Percentiles rank a stretch among this genome's conserved stretches.
Evolutionary conservation across 2,113 vertebrate genomes (phyloP).

Genomic region (Callopanchax toddi): DNA sequence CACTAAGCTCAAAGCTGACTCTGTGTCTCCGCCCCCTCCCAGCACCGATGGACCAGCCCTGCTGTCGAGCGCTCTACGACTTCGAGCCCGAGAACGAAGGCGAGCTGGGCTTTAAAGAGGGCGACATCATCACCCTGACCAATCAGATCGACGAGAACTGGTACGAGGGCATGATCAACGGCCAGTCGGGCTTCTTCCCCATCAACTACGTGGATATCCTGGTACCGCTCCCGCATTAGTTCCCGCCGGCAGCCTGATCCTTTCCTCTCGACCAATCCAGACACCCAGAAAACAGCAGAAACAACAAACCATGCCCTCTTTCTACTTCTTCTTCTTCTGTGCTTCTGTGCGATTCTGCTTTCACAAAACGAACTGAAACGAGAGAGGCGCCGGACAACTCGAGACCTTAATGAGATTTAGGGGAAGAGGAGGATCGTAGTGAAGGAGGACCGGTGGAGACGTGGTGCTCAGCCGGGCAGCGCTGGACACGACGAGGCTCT

Average conservation of each 20-base stretch:
- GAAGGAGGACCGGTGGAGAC: slow-evolving; percentile 16
- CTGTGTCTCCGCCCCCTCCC: not conserved
- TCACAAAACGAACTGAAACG: slow-evolving; percentile 42
- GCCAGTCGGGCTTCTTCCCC: slow-evolving; percentile 96
- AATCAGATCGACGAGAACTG: slow-evolving; percentile 98
- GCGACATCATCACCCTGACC: slow-evolving; percentile 93
- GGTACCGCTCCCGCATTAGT: slow-evolving; percentile 91
- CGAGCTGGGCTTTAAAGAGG: slow-evolving; percentile 95
- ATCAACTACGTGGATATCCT: slow-evolving; percentile 97
- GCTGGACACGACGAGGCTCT: slow-evolving; percentile 30
- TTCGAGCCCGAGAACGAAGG: slow-evolving; percentile 97
- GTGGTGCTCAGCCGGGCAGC: slow-evolving; percentile 18
- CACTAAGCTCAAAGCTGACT: too few relatives aligned
- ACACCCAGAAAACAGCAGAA: slow-evolving; percentile 50
- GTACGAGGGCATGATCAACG: slow-evolving; percentile 96
- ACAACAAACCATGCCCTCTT: slow-evolving; percentile 54
- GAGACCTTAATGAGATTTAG: slow-evolving; percentile 14
- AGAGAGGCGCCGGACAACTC: slow-evolving; percentile 9
- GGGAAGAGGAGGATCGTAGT: slow-evolving; percentile 18
- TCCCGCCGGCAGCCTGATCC: slow-evolving; percentile 9
- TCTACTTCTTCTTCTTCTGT: slow-evolving; percentile 56
- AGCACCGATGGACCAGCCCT: slow-evolving; percentile 90
- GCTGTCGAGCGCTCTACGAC: slow-evolving; percentile 93
- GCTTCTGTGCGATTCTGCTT: slow-evolving; percentile 72
- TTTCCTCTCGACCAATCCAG: slow-evolving; percentile 37